Conservation (phyloP, 2,797 vertebrate genomes). For the Mus caroli region DNA sequence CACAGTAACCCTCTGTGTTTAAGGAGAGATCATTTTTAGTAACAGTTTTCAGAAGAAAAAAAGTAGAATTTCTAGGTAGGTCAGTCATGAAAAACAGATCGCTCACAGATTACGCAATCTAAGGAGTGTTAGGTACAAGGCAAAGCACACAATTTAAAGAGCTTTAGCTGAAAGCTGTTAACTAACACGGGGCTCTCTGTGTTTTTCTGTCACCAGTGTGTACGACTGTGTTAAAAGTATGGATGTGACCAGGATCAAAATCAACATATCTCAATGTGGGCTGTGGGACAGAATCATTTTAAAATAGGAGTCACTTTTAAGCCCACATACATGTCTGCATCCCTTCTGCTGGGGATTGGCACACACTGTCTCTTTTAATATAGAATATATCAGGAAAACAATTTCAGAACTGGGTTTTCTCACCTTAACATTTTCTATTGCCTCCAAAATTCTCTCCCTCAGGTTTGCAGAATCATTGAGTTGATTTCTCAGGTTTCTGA, state of each 20-base stretch:
- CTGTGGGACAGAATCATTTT: not conserved
- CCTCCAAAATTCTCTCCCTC: slow-evolving; percentile 91
- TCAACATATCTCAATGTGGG: not conserved
- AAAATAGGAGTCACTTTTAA: not conserved
- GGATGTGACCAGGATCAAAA: not conserved
- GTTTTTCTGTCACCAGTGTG: not conserved
- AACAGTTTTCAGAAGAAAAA: not conserved
- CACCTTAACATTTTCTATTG: slow-evolving; percentile 94
- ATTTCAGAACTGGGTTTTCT: slow-evolving; percentile 69
- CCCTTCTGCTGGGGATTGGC: not conserved
- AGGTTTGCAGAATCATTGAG: slow-evolving; percentile 84
- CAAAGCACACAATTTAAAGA: not conserved
- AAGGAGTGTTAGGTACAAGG: not conserved
- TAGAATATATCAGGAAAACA: slow-evolving; percentile 3
- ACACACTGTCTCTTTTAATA: slow-evolving; percentile 30
- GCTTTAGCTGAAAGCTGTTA: not conserved
- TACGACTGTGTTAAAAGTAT: slow-evolving; percentile 10
- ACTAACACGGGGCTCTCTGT: not conserved
- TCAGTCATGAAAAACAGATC: not conserved
- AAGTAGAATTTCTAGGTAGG: not conserved
- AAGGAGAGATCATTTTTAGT: not conserved
- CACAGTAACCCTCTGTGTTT: slow-evolving; percentile 19
- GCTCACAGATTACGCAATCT: not conserved
- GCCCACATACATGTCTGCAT: not conserved
- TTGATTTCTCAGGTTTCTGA: slow-evolving; percentile 92